These are phyloP conservation scores for Copidosoma floridanum DNA, from an alignment of 1,140 invertebrate genomes.

Conservation along the genomic window DNA sequence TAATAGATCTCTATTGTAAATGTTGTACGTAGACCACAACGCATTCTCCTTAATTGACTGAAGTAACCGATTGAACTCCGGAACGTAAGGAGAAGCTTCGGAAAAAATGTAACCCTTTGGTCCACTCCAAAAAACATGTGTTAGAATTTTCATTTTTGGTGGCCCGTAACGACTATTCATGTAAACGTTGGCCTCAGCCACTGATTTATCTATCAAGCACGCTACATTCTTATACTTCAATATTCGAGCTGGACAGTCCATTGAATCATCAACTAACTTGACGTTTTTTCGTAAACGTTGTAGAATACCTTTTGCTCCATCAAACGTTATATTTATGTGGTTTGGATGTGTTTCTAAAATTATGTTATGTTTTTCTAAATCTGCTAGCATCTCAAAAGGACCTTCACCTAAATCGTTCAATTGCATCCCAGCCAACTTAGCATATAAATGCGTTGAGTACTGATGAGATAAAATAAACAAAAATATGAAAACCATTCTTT, in stretches of 20 bases:
- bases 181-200: neutral
- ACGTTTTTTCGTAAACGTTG: neutral
- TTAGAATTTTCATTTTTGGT: slow-evolving; percentile 3
- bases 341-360: neutral
- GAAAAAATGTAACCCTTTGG: slow-evolving; percentile 2
- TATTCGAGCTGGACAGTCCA: neutral
- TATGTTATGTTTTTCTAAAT: neutral
- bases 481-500: neutral
- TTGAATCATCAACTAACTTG: neutral
- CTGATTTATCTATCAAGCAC: neutral
- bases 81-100: neutral
- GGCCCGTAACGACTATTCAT: neutral
- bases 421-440: neutral
- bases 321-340: slow-evolving; percentile 1
- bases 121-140: slow-evolving; percentile 2
- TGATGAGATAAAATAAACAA: neutral
- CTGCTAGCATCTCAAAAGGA: neutral
- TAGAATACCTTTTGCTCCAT: neutral
- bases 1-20: neutral
- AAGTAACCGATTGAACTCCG: neutral
- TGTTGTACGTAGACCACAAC: neutral
- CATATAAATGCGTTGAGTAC: neutral
- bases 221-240: neutral
- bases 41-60: neutral
- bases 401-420: neutral